A percentile compares a stretch with the other conserved stretches of the same genome.
Conservation (phyloP, 2,888 invertebrate species). For the Schizaphis graminum region DNA sequence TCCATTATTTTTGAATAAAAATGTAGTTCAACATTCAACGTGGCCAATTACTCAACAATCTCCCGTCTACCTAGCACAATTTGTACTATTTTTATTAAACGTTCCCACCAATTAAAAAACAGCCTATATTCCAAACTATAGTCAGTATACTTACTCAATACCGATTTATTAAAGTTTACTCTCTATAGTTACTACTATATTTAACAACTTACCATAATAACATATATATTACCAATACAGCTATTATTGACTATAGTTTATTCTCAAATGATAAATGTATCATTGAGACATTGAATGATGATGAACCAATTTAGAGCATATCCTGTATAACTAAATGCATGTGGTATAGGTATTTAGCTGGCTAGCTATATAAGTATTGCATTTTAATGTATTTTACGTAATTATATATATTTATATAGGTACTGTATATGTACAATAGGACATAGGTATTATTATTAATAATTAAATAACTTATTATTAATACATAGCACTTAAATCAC, state of each 20-base stretch:
- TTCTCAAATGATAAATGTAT: neutral
- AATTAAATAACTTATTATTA: too few relatives aligned
- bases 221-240: neutral
- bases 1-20: conserved; percentile 13
- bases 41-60: conserved; percentile 1
- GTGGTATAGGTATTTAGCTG: too few relatives aligned
- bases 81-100: neutral
- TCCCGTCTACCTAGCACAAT: neutral
- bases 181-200: neutral
- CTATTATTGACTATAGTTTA: neutral
- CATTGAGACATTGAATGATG: too few relatives aligned
- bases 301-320: neutral
- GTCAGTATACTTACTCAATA: neutral
- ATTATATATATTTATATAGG: neutral
- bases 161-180: neutral
- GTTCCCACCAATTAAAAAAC: neutral
- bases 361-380: neutral
- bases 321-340: neutral
- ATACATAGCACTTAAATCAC: neutral
- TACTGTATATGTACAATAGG: neutral
- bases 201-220: too few relatives aligned
- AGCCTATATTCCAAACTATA: neutral
- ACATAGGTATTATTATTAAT: too few relatives aligned
- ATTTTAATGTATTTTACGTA: neutral
- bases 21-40: conserved; percentile 31